Base-by-base conservation (phyloP, 2,888 invertebrate species). In the Drosophila rellima region DNA sequence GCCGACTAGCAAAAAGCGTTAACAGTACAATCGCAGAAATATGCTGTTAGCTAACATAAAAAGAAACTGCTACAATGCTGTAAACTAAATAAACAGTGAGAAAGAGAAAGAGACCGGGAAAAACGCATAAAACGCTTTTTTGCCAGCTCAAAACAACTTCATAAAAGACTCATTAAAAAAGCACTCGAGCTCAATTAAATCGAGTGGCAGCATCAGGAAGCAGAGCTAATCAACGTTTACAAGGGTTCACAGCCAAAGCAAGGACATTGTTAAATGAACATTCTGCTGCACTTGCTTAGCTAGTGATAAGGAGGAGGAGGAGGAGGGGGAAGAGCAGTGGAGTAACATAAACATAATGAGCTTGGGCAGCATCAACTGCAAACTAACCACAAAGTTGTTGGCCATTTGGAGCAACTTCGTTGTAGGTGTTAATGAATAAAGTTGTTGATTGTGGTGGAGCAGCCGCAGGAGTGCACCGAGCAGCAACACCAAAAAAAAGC, bases 341-440 rank as follows among this genome's bases (percentile, higher is more conserved):
- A 42, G 42, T 44, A 60, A 68, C 85, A 81, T 81, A 75, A 81
- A 76, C 82, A 80, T 82, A 85, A 85, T 88, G 86, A 85, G 86
- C 86, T 72, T 70, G 78, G 50, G 48, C 70, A 70, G 67, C 57
- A 68, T 62, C 69, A 70, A 67, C 61, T 68, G 70, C 52, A 61
- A 84, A 85, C 80, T 73, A 82, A 85, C 88, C 83, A 82, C 88
- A 88, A 83, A 85, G 86, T 88, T 85, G 85, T 84, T 80, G 74
- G 65, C 78, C 80, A 78, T 76, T 80, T 67, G 75, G 73, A 68
- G 72, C 87, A 73, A 61, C 65, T 64, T 64, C 59, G 71, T 90
- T 83, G 84, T 87, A 90, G 90, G 88, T 88, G 88, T 87, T 88
- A 88, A 90, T 88, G 90, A 83, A 90, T 82, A 90, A 87, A 89